These are phyloP conservation scores for Pteronura brasiliensis DNA, from an alignment of 2,113 vertebrate genomes.

Conservation along the genomic window DNA sequence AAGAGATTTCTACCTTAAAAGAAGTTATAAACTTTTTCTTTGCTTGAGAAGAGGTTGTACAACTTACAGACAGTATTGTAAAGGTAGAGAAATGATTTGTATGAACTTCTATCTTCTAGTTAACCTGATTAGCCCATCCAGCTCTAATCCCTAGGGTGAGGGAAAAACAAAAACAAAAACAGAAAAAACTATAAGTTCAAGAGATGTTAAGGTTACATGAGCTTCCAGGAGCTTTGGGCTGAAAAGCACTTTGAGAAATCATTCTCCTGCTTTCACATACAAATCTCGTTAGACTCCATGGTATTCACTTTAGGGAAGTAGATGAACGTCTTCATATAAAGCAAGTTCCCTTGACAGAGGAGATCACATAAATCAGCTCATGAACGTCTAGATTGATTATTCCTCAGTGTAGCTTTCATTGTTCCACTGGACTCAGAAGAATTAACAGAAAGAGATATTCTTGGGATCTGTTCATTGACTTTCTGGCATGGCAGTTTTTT, in stretches of 20 bases:
- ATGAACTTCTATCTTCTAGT: not conserved
- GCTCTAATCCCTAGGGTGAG: not conserved
- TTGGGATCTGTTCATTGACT: not conserved
- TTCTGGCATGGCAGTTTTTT: not conserved
- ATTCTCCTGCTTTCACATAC: not conserved
- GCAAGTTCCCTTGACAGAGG: not conserved
- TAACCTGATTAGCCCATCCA: not conserved
- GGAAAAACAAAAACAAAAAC: not conserved
- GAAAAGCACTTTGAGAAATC: not conserved
- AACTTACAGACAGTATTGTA: not conserved
- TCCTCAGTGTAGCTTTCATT: not conserved
- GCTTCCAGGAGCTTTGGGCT: not conserved
- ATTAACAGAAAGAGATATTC: slow-evolving; percentile 8
- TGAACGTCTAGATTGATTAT: not conserved
- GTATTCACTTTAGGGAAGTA: not conserved
- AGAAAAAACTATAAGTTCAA: slow-evolving; percentile 4
- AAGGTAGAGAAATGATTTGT: not conserved
- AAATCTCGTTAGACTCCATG: not conserved
- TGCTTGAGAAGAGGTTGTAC: not conserved
- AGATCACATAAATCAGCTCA: not conserved
- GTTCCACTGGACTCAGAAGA: slow-evolving; percentile 19
- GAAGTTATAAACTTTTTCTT: not conserved
- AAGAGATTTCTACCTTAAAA: not conserved
- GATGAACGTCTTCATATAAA: not conserved
- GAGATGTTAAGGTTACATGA: not conserved